Evolutionary conservation across 2,113 vertebrate species (phyloP).

Genomic region (Sorex fumeus): DNA sequence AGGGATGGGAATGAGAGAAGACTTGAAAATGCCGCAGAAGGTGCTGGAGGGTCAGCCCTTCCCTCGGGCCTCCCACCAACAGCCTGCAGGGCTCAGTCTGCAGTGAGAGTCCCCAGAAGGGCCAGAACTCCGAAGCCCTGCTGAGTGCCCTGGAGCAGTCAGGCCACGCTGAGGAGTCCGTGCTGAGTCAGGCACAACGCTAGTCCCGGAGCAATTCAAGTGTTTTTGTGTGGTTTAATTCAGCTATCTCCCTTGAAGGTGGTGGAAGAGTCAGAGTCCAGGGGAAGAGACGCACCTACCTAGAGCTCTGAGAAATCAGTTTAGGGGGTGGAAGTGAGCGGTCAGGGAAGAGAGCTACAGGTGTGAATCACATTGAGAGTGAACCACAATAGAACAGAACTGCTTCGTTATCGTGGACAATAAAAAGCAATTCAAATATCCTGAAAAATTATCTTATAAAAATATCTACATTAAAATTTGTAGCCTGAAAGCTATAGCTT

Average conservation of each 20-base stretch:
- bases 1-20: background rate
- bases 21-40: background rate
- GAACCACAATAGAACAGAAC: slow-evolving; percentile 65
- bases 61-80: background rate
- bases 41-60: background rate
- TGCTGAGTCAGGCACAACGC: background rate
- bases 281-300: slow-evolving; percentile 36
- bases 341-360: slow-evolving; percentile 31
- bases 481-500: slow-evolving; percentile 86
- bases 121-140: background rate
- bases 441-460: slow-evolving; percentile 89
- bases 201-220: slow-evolving; percentile 73
- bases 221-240: slow-evolving; percentile 64
- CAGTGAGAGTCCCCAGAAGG: background rate
- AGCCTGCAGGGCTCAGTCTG: background rate
- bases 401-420: slow-evolving; percentile 74
- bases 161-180: background rate
- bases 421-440: slow-evolving; percentile 87
- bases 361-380: slow-evolving; percentile 35
- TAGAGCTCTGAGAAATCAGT: slow-evolving; percentile 27
- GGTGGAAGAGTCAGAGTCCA: slow-evolving; percentile 32
- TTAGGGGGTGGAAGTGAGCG: slow-evolving; percentile 55
- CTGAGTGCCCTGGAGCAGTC: background rate
- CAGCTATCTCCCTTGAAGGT: slow-evolving; percentile 26
- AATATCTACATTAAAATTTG: slow-evolving; percentile 89